Percentiles rank a stretch among this genome's conserved stretches.
Evolutionary conservation across 2,888 invertebrate genomes (phyloP).

Genomic region (Mythimna impura): DNA sequence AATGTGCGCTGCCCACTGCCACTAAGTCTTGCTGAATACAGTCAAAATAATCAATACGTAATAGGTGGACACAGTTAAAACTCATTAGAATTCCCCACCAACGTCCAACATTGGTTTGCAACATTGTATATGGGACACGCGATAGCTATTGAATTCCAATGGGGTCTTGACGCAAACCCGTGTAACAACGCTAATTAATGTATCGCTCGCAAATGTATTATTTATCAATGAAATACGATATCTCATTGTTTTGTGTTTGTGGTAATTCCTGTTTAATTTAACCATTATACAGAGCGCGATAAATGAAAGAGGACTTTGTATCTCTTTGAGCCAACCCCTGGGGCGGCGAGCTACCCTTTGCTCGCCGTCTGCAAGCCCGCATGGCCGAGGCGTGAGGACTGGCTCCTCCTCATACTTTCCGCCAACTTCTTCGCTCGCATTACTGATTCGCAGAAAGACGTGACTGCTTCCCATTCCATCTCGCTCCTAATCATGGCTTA

Average conservation of each 20-base stretch:
- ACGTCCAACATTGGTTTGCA: constrained; percentile 38
- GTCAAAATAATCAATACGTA: constrained; percentile 13
- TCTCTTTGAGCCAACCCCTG: neutral
- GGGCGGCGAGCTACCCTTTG: too few species aligned
- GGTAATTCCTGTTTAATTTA: neutral
- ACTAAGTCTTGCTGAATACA: too few species aligned
- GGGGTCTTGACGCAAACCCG: constrained; percentile 45
- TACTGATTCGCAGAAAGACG: too few species aligned
- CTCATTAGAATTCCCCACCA: constrained; percentile 50
- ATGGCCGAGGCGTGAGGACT: too few species aligned
- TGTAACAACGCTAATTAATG: constrained; percentile 45
- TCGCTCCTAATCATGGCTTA: too few species aligned
- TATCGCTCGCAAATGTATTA: constrained; percentile 31
- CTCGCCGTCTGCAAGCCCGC: too few species aligned
- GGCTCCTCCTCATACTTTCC: too few species aligned
- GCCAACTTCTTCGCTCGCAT: too few species aligned
- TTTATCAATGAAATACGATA: constrained; percentile 17
- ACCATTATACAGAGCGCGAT: neutral
- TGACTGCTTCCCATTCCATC: too few species aligned
- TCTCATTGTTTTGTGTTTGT: constrained; percentile 3
- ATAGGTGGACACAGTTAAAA: constrained; percentile 11
- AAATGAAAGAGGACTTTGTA: too few species aligned
- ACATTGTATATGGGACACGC: constrained; percentile 51
- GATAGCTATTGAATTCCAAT: constrained; percentile 49
- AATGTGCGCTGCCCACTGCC: too few species aligned